Evolutionary conservation across 2,113 vertebrate species (phyloP).

Genomic region (Albula glossodonta): DNA sequence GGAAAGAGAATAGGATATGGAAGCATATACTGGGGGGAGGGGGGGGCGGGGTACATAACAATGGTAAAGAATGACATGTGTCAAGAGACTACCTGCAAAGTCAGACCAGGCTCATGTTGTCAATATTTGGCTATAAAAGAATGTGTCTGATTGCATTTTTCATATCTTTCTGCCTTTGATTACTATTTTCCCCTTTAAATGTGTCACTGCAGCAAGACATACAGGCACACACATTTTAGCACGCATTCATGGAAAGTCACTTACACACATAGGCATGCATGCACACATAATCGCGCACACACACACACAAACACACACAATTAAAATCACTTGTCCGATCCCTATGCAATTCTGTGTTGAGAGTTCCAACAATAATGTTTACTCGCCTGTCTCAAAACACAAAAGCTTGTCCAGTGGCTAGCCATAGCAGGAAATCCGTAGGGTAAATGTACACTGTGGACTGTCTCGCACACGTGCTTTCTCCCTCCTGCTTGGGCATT

Average conservation of each 20-base stretch:
- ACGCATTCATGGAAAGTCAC: background rate
- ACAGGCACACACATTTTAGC: too few relatives aligned
- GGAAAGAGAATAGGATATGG: background rate
- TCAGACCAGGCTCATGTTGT: background rate
- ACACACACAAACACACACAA: slow-evolving; percentile 11
- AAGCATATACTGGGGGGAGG: too few relatives aligned
- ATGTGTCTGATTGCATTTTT: slow-evolving; percentile 3
- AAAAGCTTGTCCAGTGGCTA: slow-evolving; percentile 50
- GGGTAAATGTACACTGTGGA: slow-evolving; percentile 51
- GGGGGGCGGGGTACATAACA: too few relatives aligned
- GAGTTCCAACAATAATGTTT: slow-evolving; percentile 71
- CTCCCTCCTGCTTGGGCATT: background rate
- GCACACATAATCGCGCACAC: background rate
- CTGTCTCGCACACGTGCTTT: slow-evolving; percentile 32
- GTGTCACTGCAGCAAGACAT: too few relatives aligned
- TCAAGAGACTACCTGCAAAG: background rate
- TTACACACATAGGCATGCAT: background rate
- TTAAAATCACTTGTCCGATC: slow-evolving; percentile 46
- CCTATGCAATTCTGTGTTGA: slow-evolving; percentile 42
- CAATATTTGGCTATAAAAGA: slow-evolving; percentile 9
- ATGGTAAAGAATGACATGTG: background rate
- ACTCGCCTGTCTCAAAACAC: slow-evolving; percentile 61
- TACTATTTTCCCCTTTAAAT: background rate
- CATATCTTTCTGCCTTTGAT: background rate
- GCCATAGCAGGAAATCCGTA: slow-evolving; percentile 64